Percentiles rank a stretch among this genome's conserved stretches.
phyloP scores from a whole-genome alignment of 1,140 invertebrate species.

The Bilobella aurantiaca region DNA sequence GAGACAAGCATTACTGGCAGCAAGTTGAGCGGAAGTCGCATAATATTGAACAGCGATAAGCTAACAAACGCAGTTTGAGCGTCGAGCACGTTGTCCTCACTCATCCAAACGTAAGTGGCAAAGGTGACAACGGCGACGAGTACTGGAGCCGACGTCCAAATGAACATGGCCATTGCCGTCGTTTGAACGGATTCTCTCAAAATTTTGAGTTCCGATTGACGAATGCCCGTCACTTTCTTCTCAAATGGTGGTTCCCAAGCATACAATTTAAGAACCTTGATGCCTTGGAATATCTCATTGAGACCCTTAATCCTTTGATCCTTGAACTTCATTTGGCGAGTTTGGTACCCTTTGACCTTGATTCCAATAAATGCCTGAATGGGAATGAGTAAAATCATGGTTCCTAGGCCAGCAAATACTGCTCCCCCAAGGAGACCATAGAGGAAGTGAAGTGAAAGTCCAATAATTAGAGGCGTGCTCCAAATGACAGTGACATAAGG shows the following conservation, averaged over 20 bases:
- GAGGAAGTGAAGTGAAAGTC: conserved; percentile 40
- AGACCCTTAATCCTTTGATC: conserved; percentile 39
- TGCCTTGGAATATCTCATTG: conserved; percentile 40
- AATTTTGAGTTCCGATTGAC: conserved; percentile 36
- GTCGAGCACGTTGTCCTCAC: conserved; percentile 5
- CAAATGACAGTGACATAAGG: conserved; percentile 7
- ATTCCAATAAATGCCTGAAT: conserved; percentile 43
- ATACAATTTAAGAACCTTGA: conserved; percentile 43
- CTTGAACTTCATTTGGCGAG: conserved; percentile 38
- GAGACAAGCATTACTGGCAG: conserved; percentile 77
- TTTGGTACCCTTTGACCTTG: conserved; percentile 41
- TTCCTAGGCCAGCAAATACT: conserved; percentile 43
- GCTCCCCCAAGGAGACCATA: conserved; percentile 42
- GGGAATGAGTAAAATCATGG: conserved; percentile 44
- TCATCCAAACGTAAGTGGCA: conserved; percentile 70
- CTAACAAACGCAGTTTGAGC: conserved; percentile 10
- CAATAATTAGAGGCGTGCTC: conserved; percentile 22
- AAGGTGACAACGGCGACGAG: conserved; percentile 90
- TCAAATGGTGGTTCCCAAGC: conserved; percentile 37
- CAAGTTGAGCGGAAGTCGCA: conserved; percentile 46
- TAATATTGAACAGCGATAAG: conserved; percentile 11
- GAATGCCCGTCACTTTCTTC: conserved; percentile 32
- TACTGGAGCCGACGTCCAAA: conserved; percentile 30
- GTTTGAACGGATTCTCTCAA: conserved; percentile 37
- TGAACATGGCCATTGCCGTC: conserved; percentile 21